Conservation (phyloP, 2,888 invertebrate species). For the Tortricodes alternella region DNA sequence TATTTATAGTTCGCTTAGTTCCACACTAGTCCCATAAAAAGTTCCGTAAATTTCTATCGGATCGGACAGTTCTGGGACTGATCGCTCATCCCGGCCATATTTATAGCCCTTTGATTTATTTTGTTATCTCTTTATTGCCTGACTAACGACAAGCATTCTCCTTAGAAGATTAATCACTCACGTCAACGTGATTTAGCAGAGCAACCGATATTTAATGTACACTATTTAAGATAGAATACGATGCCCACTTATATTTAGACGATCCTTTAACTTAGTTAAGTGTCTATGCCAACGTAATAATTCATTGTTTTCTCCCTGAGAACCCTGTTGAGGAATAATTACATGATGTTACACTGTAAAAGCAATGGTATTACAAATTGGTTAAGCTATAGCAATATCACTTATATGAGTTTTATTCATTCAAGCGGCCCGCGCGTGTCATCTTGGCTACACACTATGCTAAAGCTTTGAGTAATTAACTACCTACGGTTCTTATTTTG, state of each 20-base stretch:
- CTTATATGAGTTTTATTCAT: not conserved
- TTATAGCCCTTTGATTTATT: conserved; percentile 81
- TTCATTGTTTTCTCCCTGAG: conserved; percentile 44
- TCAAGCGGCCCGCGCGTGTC: conserved; percentile 1
- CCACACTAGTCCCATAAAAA: conserved; percentile 68
- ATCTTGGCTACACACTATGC: conserved; percentile 5
- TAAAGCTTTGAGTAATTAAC: conserved; percentile 9
- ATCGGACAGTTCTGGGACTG: conserved; percentile 72
- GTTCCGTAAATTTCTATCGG: conserved; percentile 72
- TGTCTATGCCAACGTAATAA: conserved; percentile 59
- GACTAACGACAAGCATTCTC: conserved; percentile 80
- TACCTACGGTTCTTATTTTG: conserved; percentile 26
- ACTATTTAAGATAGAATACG: conserved; percentile 76
- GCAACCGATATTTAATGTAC: conserved; percentile 79
- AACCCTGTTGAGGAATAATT: not conserved
- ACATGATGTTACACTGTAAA: not conserved
- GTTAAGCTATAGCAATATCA: not conserved
- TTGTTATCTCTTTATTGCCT: conserved; percentile 81
- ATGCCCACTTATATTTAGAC: conserved; percentile 72
- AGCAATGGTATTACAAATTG: not conserved
- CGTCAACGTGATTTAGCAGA: conserved; percentile 81
- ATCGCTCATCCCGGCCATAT: conserved; percentile 75
- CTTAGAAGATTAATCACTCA: conserved; percentile 77
- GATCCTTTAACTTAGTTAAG: conserved; percentile 60
- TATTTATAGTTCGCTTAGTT: conserved; percentile 68